A percentile compares a stretch with the other conserved stretches of the same genome.
Conservation (phyloP, 1,140 invertebrate genomes). For the Drosophila jambulina region DNA sequence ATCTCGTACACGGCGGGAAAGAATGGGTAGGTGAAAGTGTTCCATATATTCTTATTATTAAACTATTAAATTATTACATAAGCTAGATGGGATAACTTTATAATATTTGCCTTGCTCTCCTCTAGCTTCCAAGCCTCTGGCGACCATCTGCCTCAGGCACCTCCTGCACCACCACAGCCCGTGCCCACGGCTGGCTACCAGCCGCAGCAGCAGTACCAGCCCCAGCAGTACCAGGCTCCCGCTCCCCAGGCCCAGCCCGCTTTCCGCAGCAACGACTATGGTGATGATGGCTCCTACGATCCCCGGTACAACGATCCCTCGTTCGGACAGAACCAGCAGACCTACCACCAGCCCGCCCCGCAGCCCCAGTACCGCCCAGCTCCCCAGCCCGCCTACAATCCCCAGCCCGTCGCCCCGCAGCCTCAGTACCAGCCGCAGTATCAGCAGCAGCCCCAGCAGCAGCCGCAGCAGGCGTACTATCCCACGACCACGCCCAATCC, state of each 20-base stretch:
- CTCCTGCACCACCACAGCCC: slow-evolving; percentile 88
- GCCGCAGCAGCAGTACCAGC: slow-evolving; percentile 85
- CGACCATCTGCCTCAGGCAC: slow-evolving; percentile 91
- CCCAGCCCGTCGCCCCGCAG: slow-evolving; percentile 72
- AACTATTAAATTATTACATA: too few relatives aligned
- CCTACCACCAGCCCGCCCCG: slow-evolving; percentile 75
- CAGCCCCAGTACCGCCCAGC: slow-evolving; percentile 79
- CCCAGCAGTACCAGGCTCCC: slow-evolving; percentile 78
- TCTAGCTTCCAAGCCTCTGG: slow-evolving; percentile 90
- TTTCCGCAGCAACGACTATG: slow-evolving; percentile 85
- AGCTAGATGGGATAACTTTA: too few relatives aligned
- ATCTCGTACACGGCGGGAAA: slow-evolving; percentile 94
- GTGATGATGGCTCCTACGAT: slow-evolving; percentile 87
- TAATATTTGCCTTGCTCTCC: too few relatives aligned
- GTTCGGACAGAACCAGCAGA: slow-evolving; percentile 79
- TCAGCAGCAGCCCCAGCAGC: slow-evolving; percentile 81
- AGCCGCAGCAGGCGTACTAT: slow-evolving; percentile 83
- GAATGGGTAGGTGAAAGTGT: slow-evolving; percentile 88
- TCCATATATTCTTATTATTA: background rate
- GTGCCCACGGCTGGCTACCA: slow-evolving; percentile 86
- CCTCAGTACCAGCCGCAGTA: slow-evolving; percentile 85
- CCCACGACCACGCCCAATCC: slow-evolving; percentile 89
- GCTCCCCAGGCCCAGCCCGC: slow-evolving; percentile 79
- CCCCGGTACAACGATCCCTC: slow-evolving; percentile 82
- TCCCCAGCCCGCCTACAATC: slow-evolving; percentile 85